Conservation (phyloP, 2,113 vertebrate species). For the Turdus rufiventris region DNA sequence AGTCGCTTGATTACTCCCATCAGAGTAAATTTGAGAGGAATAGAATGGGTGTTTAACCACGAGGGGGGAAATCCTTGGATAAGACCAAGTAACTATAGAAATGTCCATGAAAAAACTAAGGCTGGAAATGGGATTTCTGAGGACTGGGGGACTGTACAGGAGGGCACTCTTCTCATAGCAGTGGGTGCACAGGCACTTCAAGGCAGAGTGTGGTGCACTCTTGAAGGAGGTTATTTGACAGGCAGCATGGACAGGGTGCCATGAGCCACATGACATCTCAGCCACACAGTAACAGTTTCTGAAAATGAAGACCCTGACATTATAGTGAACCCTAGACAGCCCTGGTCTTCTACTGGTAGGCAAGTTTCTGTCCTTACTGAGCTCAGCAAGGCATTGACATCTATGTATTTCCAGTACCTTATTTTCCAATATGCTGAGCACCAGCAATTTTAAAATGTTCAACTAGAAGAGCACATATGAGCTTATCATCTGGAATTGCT, state of each 20-base stretch:
- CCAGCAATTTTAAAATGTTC: not conserved
- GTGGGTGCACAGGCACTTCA: not conserved
- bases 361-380: not conserved
- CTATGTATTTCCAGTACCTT: not conserved
- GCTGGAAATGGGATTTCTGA: not conserved
- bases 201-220: not conserved
- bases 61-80: not conserved
- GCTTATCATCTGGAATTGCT: not conserved
- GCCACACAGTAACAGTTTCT: not conserved
- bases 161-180: not conserved
- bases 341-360: not conserved
- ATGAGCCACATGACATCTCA: not conserved
- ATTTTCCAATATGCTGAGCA: not conserved
- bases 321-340: not conserved
- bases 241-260: not conserved
- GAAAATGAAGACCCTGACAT: not conserved
- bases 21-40: not conserved
- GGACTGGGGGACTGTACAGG: not conserved
- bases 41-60: not conserved
- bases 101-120: not conserved
- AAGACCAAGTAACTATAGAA: not conserved
- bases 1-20: accelerated
- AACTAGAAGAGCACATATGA: not conserved
- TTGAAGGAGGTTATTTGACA: not conserved
- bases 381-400: not conserved